Evolutionary conservation across 2,888 invertebrate genomes (phyloP).

Genomic region (Nezara viridula): DNA sequence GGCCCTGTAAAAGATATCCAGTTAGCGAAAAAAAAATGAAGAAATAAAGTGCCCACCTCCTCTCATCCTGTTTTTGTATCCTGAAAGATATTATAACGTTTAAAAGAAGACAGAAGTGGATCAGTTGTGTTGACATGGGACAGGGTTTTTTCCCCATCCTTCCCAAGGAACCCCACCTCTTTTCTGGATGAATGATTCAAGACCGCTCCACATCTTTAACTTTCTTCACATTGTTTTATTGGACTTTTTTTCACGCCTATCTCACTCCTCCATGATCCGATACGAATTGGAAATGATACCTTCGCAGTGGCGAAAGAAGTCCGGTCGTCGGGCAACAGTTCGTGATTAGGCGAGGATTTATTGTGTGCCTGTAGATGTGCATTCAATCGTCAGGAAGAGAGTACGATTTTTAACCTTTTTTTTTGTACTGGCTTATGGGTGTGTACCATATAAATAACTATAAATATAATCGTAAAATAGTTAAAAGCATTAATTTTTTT

Average conservation of each 20-base stretch:
- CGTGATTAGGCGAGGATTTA: constrained; percentile 12
- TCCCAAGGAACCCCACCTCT: constrained; percentile 35
- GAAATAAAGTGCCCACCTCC: background rate
- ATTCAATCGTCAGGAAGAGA: background rate
- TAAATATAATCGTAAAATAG: no score
- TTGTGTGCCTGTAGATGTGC: background rate
- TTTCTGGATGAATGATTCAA: constrained; percentile 58
- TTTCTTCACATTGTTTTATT: constrained; percentile 47
- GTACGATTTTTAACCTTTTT: background rate
- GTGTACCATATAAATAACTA: no score
- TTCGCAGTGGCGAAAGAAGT: constrained; percentile 21
- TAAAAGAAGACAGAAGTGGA: constrained; percentile 53
- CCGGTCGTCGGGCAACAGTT: background rate
- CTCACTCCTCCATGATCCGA: background rate
- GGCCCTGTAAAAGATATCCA: constrained; percentile 6
- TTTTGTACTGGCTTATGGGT: no score
- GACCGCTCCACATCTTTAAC: constrained; percentile 55
- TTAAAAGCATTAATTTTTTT: no score
- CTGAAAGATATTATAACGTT: constrained; percentile 45
- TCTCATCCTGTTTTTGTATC: constrained; percentile 39
- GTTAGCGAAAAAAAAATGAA: background rate
- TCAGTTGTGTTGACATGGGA: constrained; percentile 48
- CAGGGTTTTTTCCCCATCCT: constrained; percentile 50
- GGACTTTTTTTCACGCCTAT: constrained; percentile 28
- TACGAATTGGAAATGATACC: constrained; percentile 39